These are phyloP conservation scores for Pogoniulus pusillus DNA, from an alignment of 2,797 vertebrate genomes.

Conservation along the genomic window DNA sequence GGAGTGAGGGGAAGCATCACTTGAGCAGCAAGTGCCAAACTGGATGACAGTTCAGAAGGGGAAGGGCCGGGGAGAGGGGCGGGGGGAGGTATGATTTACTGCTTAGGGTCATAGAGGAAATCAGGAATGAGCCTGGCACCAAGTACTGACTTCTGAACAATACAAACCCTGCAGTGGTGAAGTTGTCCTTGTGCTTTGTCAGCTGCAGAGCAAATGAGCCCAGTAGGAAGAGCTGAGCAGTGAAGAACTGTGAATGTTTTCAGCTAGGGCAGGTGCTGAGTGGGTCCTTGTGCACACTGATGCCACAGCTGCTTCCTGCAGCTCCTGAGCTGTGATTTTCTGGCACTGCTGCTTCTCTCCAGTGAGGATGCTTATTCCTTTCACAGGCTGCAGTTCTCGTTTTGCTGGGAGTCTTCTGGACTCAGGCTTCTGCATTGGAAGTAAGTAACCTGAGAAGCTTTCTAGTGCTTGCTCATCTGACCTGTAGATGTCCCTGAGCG, in stretches of 20 bases:
- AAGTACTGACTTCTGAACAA: background rate
- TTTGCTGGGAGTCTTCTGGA: constrained; percentile 60
- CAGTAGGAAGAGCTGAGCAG: background rate
- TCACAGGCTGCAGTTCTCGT: constrained; percentile 61
- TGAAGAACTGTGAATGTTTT: background rate
- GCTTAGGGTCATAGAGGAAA: background rate
- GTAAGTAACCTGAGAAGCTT: constrained; percentile 40
- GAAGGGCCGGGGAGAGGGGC: no score
- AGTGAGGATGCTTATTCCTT: background rate
- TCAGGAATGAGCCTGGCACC: background rate
- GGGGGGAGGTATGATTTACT: background rate
- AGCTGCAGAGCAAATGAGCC: background rate
- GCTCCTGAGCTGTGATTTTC: background rate
- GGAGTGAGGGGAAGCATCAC: background rate
- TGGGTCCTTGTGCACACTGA: background rate
- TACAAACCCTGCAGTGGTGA: background rate
- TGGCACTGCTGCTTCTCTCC: background rate
- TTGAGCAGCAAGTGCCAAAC: background rate
- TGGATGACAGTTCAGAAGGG: background rate
- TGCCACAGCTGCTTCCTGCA: background rate
- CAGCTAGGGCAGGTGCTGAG: background rate
- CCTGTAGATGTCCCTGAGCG: background rate
- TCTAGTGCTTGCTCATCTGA: background rate
- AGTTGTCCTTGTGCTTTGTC: background rate
- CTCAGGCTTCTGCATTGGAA: constrained; percentile 40